These are phyloP conservation scores for Chelmon rostratus DNA, from an alignment of 2,797 vertebrate genomes.

Conservation along the genomic window DNA sequence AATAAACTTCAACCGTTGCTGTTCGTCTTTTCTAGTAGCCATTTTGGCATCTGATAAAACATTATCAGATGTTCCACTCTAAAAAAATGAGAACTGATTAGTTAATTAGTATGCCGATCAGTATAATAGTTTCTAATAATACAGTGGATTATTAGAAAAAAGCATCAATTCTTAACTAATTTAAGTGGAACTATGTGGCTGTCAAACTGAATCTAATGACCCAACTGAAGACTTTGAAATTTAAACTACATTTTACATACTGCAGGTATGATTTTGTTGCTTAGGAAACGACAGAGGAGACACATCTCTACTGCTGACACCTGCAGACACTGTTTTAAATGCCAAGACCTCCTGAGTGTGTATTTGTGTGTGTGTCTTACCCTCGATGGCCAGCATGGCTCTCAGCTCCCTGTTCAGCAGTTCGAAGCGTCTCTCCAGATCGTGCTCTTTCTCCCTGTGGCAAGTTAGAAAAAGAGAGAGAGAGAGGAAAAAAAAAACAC, in stretches of 20 bases:
- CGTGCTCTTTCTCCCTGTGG: constrained; percentile 98
- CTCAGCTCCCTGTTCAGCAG: constrained; percentile 97
- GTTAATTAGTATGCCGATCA: too few relatives aligned
- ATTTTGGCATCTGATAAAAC: neutral
- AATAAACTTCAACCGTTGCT: neutral
- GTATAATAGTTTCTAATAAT: too few relatives aligned
- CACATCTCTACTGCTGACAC: neutral
- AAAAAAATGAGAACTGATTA: neutral
- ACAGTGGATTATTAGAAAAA: too few relatives aligned
- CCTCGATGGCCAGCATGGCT: constrained; percentile 98
- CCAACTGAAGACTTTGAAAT: neutral
- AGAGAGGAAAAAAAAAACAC: constrained; percentile 28
- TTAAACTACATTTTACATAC: neutral
- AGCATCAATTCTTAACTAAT: neutral
- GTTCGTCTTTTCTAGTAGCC: neutral
- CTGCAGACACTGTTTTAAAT: constrained; percentile 11
- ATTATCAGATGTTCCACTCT: neutral
- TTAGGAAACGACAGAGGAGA: neutral
- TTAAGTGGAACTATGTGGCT: neutral
- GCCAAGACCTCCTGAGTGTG: neutral
- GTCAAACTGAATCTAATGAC: neutral
- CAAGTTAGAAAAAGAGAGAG: constrained; percentile 81
- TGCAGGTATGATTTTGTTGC: neutral
- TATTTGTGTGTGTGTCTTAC: constrained; percentile 83
- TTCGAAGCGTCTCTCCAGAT: constrained; percentile 98